A percentile compares a stretch with the other conserved stretches of the same genome.
Evolutionary conservation across 2,888 invertebrate species (phyloP).

Genomic region (Fragum fragum): DNA sequence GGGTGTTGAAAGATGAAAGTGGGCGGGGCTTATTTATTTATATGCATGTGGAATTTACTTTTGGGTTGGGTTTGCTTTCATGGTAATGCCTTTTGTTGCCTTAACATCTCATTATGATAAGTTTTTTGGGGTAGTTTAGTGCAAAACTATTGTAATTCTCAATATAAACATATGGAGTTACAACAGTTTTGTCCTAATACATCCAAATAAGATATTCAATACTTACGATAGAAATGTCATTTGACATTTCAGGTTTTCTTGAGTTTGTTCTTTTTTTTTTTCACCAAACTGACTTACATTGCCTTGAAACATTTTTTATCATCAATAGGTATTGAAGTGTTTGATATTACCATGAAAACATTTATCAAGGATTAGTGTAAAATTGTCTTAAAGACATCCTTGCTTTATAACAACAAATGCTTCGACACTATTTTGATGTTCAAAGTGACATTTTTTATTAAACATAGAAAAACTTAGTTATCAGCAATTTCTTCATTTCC

Average conservation of each 20-base stretch:
- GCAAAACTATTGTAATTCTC: not conserved
- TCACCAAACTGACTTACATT: too few relatives aligned
- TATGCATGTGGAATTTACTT: slow-evolving; percentile 13
- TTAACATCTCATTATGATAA: not conserved
- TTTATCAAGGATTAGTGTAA: not conserved
- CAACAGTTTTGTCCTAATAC: not conserved
- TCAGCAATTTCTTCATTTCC: too few relatives aligned
- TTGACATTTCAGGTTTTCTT: not conserved
- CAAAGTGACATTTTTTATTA: too few relatives aligned
- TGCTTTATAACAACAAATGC: too few relatives aligned
- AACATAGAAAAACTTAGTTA: too few relatives aligned
- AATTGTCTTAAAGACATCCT: not conserved
- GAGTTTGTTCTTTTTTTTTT: not conserved
- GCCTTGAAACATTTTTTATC: not conserved
- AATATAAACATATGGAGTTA: not conserved
- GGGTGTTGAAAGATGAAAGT: not conserved
- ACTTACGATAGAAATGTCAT: not conserved
- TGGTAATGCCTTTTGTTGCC: slow-evolving; percentile 26
- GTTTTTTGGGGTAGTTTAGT: not conserved
- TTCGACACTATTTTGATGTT: too few relatives aligned
- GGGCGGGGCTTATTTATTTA: slow-evolving; percentile 20
- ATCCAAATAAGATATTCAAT: not conserved
- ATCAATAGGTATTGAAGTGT: not conserved
- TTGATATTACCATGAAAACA: slow-evolving; percentile 27
- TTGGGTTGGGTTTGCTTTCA: slow-evolving; percentile 35